phyloP scores from a whole-genome alignment of 2,113 vertebrate species.

The Semnornis frantzii region DNA sequence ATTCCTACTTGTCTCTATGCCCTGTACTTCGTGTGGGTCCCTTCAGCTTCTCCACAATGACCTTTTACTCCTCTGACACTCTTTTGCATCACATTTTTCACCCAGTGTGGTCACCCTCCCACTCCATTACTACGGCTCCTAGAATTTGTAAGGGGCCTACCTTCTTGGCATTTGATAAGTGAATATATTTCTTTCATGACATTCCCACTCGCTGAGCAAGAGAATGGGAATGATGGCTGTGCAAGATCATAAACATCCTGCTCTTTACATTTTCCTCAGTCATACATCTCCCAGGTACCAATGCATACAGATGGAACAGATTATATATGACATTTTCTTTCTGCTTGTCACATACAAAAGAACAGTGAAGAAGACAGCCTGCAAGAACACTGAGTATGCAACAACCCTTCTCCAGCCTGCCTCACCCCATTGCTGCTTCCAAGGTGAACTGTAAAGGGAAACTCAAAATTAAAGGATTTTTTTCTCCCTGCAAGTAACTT shows the following conservation, averaged over 20 bases:
- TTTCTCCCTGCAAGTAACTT: not conserved
- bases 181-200: not conserved
- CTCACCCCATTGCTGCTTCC: not conserved
- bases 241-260: not conserved
- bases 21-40: not conserved
- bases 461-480: not conserved
- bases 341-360: not conserved
- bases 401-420: not conserved
- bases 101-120: not conserved
- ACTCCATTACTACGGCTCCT: not conserved
- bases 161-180: not conserved
- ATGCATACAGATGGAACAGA: not conserved
- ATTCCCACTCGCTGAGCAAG: not conserved
- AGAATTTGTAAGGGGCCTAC: not conserved
- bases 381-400: not conserved
- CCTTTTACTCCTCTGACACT: not conserved
- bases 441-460: not conserved
- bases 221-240: not conserved
- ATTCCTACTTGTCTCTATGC: not conserved
- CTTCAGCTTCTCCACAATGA: not conserved
- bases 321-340: not conserved
- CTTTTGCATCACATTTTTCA: not conserved
- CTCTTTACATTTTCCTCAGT: not conserved
- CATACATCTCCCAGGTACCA: not conserved
- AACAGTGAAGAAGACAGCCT: not conserved